A percentile compares a stretch with the other conserved stretches of the same genome.
Conservation (phyloP, 2,797 vertebrate genomes). For the Lepidocolaptes lacrymiger region DNA sequence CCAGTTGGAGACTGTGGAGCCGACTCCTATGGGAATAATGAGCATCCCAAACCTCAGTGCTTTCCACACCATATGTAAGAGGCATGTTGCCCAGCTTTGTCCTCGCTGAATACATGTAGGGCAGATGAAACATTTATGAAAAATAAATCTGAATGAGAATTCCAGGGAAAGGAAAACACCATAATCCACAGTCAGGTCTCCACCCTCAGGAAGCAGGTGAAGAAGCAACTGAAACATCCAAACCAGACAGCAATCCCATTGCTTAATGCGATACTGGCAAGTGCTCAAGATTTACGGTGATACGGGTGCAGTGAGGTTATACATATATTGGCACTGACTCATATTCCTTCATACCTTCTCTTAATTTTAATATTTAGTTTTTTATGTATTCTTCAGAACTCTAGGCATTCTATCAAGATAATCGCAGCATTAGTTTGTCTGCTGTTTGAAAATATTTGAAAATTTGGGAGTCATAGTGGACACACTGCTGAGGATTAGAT, state of each 20-base stretch:
- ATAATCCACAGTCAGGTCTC: not conserved
- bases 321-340: not conserved
- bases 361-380: not conserved
- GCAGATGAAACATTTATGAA: constrained; percentile 30
- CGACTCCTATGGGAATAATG: not conserved
- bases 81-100: constrained; percentile 32
- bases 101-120: constrained; percentile 3
- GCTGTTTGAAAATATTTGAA: not conserved
- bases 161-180: constrained; percentile 8
- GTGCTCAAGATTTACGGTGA: not conserved
- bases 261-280: not conserved
- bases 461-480: not conserved
- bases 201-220: constrained; percentile 42
- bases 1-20: not conserved
- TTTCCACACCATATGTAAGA: constrained; percentile 59
- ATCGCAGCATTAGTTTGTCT: not conserved
- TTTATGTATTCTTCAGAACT: not conserved
- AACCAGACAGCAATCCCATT: not conserved
- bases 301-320: not conserved
- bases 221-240: not conserved
- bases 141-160: constrained; percentile 49
- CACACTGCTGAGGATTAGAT: not conserved
- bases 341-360: not conserved
- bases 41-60: constrained; percentile 12
- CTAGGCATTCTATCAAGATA: not conserved